Evolutionary conservation across 2,113 vertebrate genomes (phyloP).

Genomic region (Glaucomys volans): DNA sequence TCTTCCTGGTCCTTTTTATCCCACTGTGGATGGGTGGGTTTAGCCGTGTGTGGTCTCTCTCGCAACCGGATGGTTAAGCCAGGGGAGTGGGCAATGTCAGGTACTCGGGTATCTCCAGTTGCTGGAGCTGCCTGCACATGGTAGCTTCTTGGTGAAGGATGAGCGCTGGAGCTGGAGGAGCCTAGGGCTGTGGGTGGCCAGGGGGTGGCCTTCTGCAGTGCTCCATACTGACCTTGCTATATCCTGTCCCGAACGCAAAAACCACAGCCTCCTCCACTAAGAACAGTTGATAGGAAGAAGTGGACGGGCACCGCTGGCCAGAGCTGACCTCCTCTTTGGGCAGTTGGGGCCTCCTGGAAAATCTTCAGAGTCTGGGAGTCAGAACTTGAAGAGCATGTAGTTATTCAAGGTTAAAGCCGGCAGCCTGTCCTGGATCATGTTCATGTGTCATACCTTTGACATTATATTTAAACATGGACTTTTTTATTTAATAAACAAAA

Average conservation of each 20-base stretch:
- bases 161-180: not conserved
- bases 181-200: not conserved
- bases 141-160: not conserved
- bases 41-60: not conserved
- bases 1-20: not conserved
- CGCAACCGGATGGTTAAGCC: not conserved
- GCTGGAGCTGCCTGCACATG: not conserved
- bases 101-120: too few relatives aligned
- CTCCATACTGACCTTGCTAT: not conserved
- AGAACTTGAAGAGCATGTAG: conserved; percentile 60
- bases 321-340: not conserved
- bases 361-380: conserved; percentile 48
- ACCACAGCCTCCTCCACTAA: not conserved
- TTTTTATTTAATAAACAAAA: conserved; percentile 82
- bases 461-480: conserved; percentile 77
- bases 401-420: conserved; percentile 25
- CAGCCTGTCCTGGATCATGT: conserved; percentile 59
- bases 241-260: not conserved
- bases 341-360: not conserved
- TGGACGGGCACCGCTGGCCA: not conserved
- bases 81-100: not conserved
- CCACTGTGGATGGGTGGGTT: not conserved
- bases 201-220: not conserved
- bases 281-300: conserved; percentile 1
- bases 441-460: conserved; percentile 71